A percentile compares a stretch with the other conserved stretches of the same genome.
Evolutionary conservation across 2,113 vertebrate genomes (phyloP).

Genomic region (Ovis canadensis): DNA sequence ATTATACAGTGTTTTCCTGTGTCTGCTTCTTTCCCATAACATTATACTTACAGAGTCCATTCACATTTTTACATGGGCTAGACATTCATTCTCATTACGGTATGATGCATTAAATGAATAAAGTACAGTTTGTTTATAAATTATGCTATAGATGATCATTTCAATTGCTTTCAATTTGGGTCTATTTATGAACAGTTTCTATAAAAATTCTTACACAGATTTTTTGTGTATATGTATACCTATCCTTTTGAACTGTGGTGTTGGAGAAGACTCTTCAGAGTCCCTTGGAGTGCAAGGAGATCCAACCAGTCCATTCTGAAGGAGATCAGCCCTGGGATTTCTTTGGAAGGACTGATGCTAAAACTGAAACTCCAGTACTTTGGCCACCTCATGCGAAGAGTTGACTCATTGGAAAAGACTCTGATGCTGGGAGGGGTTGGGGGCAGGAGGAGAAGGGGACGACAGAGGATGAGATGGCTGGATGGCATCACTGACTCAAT

Average conservation of each 20-base stretch:
- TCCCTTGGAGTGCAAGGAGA: no score
- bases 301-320: no score
- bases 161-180: background rate
- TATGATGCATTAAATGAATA: background rate
- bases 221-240: background rate
- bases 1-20: background rate
- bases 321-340: no score
- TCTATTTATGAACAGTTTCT: background rate
- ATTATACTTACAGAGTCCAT: background rate
- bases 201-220: background rate
- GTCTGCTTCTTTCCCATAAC: background rate
- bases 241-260: background rate
- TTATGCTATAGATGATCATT: background rate
- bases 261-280: no score
- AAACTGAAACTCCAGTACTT: no score
- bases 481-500: no score
- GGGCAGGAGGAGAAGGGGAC: no score
- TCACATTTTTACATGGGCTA: background rate
- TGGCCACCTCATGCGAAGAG: no score
- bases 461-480: no score
- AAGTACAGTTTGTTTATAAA: background rate
- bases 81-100: background rate
- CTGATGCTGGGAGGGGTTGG: no score
- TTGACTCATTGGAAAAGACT: no score
- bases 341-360: no score